Evolutionary conservation across 2,888 invertebrate genomes (phyloP).

Genomic region (Iselma pallidipennis): DNA sequence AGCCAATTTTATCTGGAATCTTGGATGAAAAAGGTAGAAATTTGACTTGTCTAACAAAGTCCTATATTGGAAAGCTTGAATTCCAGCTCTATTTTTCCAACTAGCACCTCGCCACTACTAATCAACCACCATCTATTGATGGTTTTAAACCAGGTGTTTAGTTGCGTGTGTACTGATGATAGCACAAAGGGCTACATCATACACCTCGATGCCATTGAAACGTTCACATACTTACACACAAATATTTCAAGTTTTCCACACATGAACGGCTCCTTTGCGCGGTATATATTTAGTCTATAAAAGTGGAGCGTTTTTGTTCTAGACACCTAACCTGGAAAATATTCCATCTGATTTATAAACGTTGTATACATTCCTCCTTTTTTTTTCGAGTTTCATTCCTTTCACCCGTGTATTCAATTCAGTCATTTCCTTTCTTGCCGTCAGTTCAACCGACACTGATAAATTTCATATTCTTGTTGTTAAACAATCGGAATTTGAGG

Average conservation of each 20-base stretch:
- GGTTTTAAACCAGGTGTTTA: not conserved
- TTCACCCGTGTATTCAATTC: not conserved
- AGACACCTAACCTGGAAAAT: not conserved
- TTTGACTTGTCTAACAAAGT: too few relatives aligned
- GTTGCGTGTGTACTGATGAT: not conserved
- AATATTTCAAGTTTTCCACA: not conserved
- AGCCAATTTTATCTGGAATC: too few relatives aligned
- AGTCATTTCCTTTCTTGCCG: not conserved
- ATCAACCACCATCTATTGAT: too few relatives aligned
- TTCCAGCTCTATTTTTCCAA: too few relatives aligned
- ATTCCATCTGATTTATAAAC: not conserved
- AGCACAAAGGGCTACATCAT: not conserved
- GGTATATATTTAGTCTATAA: not conserved
- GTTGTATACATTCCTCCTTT: too few relatives aligned
- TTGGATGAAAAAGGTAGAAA: too few relatives aligned
- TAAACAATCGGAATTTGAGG: not conserved
- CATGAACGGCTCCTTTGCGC: not conserved
- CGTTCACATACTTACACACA: not conserved
- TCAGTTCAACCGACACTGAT: not conserved
- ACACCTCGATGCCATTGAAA: not conserved
- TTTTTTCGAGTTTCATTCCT: too few relatives aligned
- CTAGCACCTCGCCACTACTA: too few relatives aligned
- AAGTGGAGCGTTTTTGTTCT: not conserved
- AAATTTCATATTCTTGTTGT: not conserved
- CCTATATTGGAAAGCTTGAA: too few relatives aligned